A percentile compares a stretch with the other conserved stretches of the same genome.
Conservation (phyloP, 2,113 vertebrate genomes). For the Steatornis caripensis region DNA sequence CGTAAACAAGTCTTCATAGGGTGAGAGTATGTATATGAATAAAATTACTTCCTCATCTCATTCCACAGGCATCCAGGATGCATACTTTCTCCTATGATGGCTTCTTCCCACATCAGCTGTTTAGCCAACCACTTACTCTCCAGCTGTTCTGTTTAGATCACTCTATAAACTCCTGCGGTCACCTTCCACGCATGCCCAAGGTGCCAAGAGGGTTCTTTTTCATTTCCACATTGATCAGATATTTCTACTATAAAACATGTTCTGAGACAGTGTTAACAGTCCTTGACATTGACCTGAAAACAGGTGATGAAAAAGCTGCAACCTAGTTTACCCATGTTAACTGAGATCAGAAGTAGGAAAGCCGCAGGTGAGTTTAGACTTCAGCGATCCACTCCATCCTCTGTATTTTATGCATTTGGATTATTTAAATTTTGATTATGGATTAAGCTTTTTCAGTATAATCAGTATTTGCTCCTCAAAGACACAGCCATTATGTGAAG, state of each 20-base stretch:
- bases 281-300: neutral
- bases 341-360: neutral
- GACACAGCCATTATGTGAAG: neutral
- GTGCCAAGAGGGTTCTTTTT: neutral
- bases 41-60: neutral
- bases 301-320: neutral
- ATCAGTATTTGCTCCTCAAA: neutral
- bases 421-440: neutral
- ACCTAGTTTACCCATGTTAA: neutral
- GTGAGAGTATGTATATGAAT: neutral
- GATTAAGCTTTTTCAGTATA: neutral
- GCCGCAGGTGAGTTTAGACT: neutral
- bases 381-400: neutral
- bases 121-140: neutral
- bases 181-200: accelerated
- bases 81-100: neutral
- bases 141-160: neutral
- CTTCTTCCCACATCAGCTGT: neutral
- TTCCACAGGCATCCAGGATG: neutral
- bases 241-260: neutral
- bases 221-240: neutral
- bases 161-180: neutral
- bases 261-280: neutral
- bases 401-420: neutral
- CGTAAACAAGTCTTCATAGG: neutral